These are phyloP conservation scores for Megaleporinus macrocephalus DNA, from an alignment of 2,113 vertebrate genomes.

Conservation along the genomic window DNA sequence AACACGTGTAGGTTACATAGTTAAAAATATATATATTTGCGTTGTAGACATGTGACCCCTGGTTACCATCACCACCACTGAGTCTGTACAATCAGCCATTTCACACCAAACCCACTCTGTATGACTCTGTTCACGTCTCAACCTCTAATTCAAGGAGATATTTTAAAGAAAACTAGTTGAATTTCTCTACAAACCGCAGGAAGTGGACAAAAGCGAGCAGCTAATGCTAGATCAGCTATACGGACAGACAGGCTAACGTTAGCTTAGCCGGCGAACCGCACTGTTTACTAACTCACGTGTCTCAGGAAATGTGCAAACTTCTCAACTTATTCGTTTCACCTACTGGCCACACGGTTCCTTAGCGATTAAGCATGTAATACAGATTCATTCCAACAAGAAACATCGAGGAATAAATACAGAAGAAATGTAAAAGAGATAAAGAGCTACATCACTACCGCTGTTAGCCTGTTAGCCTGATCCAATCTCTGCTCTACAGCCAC, in stretches of 20 bases:
- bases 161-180: neutral
- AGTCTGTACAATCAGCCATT: no score
- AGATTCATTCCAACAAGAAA: neutral
- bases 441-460: neutral
- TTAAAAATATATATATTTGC: no score
- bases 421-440: neutral
- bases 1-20: no score
- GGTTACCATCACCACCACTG: no score
- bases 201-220: neutral
- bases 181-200: neutral
- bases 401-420: neutral
- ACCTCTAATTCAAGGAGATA: no score
- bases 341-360: no score
- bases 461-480: no score
- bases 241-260: neutral
- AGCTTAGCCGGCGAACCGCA: neutral
- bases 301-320: neutral
- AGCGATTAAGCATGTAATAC: neutral
- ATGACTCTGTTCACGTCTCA: no score
- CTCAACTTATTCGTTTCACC: neutral
- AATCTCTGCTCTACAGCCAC: no score
- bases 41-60: no score
- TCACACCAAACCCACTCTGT: no score
- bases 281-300: conserved; percentile 29
- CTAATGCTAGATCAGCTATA: no score